phyloP scores from a whole-genome alignment of 2,888 invertebrate genomes.

The Tyria jacobaeae region DNA sequence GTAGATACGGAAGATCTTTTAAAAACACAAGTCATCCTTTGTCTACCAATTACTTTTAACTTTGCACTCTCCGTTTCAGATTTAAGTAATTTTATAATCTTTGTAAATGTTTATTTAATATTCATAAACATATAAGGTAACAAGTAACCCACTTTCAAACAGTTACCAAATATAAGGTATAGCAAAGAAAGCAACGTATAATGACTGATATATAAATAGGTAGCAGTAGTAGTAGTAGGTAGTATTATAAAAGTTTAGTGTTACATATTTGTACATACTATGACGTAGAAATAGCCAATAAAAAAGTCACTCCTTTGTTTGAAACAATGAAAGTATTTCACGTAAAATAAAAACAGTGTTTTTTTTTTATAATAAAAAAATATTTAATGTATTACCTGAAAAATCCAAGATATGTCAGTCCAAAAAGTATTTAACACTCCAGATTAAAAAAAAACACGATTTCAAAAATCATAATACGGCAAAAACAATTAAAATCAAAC shows the following conservation, averaged over 20 bases:
- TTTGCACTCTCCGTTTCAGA: constrained; percentile 14
- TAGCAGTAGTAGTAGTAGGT: no score
- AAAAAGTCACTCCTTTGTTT: constrained; percentile 41
- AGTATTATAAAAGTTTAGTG: constrained; percentile 41
- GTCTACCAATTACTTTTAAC: constrained; percentile 22
- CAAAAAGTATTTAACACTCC: constrained; percentile 60
- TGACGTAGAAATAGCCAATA: constrained; percentile 42
- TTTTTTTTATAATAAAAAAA: constrained; percentile 33
- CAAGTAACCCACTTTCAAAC: neutral
- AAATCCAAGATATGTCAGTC: constrained; percentile 57
- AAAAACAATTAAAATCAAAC: constrained; percentile 78
- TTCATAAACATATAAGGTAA: constrained; percentile 1
- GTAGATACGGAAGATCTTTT: constrained; percentile 21
- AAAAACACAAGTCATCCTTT: constrained; percentile 33
- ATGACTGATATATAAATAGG: constrained; percentile 29
- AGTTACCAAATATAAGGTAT: constrained; percentile 5
- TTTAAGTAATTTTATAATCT: constrained; percentile 13
- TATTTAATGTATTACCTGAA: constrained; percentile 56
- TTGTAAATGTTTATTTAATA: constrained; percentile 2
- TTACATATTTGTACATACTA: constrained; percentile 35
- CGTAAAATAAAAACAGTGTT: constrained; percentile 21
- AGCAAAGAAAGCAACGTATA: constrained; percentile 37
- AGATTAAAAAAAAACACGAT: constrained; percentile 54
- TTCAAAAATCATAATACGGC: constrained; percentile 67
- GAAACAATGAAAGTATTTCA: constrained; percentile 34